Evolutionary conservation across 2,113 vertebrate species (phyloP).

Genomic region (Paratilapia polleni): DNA sequence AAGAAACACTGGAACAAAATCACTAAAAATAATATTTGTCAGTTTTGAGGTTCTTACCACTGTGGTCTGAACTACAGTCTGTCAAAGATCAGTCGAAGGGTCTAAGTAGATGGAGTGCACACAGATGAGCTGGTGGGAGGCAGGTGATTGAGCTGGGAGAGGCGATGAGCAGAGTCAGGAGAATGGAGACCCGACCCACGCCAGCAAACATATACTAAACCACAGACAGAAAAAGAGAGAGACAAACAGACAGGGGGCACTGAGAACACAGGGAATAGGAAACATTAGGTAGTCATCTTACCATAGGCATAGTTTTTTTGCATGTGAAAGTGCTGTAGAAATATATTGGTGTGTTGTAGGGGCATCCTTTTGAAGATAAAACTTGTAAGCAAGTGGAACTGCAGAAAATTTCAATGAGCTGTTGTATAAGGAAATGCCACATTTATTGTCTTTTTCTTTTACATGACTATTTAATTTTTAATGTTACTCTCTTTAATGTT

Average conservation of each 20-base stretch:
- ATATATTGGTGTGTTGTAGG: too few relatives aligned
- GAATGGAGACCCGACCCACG: neutral
- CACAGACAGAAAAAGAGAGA: neutral
- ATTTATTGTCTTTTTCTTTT: neutral
- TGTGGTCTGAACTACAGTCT: neutral
- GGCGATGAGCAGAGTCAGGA: neutral
- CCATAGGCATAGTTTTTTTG: neutral
- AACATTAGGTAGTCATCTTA: neutral
- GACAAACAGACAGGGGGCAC: neutral
- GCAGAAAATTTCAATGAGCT: neutral
- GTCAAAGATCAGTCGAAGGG: neutral
- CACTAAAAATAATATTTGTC: neutral
- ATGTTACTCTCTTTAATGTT: neutral
- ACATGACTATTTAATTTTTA: neutral
- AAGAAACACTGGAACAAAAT: neutral
- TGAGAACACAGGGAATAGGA: neutral
- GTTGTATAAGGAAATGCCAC: neutral
- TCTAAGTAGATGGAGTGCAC: neutral
- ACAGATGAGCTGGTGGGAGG: neutral
- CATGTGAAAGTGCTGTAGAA: neutral
- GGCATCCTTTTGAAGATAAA: too few relatives aligned
- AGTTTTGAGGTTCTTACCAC: neutral
- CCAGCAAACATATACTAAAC: neutral
- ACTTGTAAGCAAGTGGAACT: too few relatives aligned
- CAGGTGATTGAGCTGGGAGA: neutral